Percentiles rank a stretch among this genome's conserved stretches.
These are phyloP conservation scores for Panurus biarmicus DNA, from an alignment of 2,113 vertebrate genomes.

Conservation along the genomic window DNA sequence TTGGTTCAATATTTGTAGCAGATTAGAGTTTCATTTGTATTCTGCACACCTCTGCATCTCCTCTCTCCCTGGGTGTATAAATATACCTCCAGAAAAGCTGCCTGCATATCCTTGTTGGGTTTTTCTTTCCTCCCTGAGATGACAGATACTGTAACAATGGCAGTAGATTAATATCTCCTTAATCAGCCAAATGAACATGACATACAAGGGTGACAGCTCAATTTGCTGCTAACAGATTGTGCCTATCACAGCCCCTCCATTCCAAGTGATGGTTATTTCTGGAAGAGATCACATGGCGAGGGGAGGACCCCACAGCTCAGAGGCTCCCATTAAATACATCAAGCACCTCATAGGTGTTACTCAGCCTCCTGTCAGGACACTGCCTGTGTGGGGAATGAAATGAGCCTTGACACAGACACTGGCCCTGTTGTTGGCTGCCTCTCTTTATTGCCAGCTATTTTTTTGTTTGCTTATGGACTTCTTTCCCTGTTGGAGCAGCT, in stretches of 20 bases:
- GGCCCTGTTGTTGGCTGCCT: background rate
- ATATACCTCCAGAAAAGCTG: conserved; percentile 12
- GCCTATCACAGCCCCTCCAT: conserved; percentile 74
- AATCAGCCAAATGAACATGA: conserved; percentile 90
- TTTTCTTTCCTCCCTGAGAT: background rate
- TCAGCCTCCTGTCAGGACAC: conserved; percentile 71
- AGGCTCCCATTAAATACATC: conserved; percentile 75
- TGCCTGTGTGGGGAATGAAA: conserved; percentile 32
- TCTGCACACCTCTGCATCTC: conserved; percentile 26
- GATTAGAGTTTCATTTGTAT: conserved; percentile 49
- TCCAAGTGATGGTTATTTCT: conserved; percentile 81
- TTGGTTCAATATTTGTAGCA: conserved; percentile 20
- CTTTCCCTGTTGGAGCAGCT: background rate
- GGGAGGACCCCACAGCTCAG: conserved; percentile 65
- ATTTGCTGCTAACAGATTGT: conserved; percentile 95
- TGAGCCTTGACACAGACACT: conserved; percentile 2
- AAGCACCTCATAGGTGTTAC: conserved; percentile 34
- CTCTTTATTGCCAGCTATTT: background rate
- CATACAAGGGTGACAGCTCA: conserved; percentile 92
- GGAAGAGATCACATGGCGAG: conserved; percentile 73
- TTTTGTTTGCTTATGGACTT: background rate
- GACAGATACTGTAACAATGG: conserved; percentile 75
- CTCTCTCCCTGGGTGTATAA: background rate
- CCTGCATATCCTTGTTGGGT: conserved; percentile 25
- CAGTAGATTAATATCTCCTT: conserved; percentile 87